Conservation (phyloP, 2,113 vertebrate genomes). For the Neolamprologus sp. region DNA sequence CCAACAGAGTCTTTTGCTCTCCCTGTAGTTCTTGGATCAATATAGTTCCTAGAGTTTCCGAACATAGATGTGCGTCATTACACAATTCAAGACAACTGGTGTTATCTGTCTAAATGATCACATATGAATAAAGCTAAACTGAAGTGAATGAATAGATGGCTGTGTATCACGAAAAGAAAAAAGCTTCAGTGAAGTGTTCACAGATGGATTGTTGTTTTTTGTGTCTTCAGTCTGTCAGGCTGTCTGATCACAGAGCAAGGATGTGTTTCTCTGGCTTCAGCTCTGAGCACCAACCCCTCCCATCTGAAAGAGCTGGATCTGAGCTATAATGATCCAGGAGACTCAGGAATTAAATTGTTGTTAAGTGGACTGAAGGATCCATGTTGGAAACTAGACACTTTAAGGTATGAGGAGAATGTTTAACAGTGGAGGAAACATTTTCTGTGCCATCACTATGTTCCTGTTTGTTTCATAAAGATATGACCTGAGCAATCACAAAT, state of each 20-base stretch:
- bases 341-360: accelerated
- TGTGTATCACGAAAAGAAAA: not conserved
- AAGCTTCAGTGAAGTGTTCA: not conserved
- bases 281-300: accelerated
- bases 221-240: not conserved
- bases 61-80: not conserved
- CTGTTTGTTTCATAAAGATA: not conserved
- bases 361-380: not conserved
- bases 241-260: not conserved
- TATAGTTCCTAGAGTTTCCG: accelerated
- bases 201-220: not conserved
- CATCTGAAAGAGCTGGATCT: not conserved
- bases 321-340: not conserved
- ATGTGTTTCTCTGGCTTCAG: not conserved
- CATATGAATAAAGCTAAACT: not conserved
- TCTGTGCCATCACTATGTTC: accelerated
- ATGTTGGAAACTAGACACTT: not conserved
- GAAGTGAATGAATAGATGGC: not conserved
- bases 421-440: not conserved
- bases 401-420: not conserved
- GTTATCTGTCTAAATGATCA: not conserved
- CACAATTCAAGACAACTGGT: not conserved
- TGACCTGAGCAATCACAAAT: not conserved
- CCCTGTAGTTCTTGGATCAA: not conserved
- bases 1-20: not conserved